Conservation (phyloP, 23 tunicate species). For the Trididemnum clinides region DNA sequence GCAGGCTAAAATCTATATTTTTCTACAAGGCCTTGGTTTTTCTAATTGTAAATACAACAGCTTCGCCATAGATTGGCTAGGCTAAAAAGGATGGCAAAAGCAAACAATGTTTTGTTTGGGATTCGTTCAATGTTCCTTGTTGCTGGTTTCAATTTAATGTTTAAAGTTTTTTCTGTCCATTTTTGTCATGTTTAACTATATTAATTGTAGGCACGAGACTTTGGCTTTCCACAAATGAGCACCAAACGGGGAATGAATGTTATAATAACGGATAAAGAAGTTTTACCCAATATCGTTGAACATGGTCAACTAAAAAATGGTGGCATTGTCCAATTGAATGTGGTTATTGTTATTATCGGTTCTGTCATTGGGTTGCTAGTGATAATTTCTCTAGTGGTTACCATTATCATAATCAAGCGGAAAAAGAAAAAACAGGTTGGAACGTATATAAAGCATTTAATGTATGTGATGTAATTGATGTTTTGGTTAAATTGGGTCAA, state of each 20-base stretch:
- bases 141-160: too few species aligned
- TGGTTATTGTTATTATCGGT: constrained; percentile 26
- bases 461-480: too few species aligned
- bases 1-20: not conserved
- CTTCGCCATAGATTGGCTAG: too few species aligned
- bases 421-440: too few species aligned
- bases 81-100: too few species aligned
- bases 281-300: constrained; percentile 2
- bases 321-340: not conserved
- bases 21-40: not conserved
- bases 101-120: too few species aligned
- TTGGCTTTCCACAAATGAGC: constrained; percentile 14
- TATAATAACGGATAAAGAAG: constrained; percentile 19
- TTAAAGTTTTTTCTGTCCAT: too few species aligned
- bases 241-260: constrained; percentile 5
- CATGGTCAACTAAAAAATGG: not conserved
- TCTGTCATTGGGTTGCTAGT: not conserved
- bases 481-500: too few species aligned
- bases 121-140: too few species aligned
- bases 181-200: too few species aligned
- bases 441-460: too few species aligned
- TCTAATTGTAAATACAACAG: too few species aligned
- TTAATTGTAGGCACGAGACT: constrained; percentile 21
- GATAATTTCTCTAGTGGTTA: not conserved
- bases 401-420: constrained; percentile 2